Evolutionary conservation across 2,113 vertebrate genomes (phyloP).

Genomic region (Meriones unguiculatus): DNA sequence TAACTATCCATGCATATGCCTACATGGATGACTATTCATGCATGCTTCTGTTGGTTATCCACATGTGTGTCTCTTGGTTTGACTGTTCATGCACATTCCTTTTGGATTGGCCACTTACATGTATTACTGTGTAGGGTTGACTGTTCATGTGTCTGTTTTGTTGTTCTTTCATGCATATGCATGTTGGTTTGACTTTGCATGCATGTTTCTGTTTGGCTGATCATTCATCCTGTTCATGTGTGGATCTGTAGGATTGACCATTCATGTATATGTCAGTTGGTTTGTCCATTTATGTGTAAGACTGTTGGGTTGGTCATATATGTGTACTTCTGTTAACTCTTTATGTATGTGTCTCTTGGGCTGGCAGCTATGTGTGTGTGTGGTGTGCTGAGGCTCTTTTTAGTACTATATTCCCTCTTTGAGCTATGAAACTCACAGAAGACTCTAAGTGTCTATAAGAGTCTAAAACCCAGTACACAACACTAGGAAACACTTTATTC

Average conservation of each 20-base stretch:
- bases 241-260: not conserved
- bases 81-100: not conserved
- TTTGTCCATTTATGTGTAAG: not conserved
- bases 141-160: not conserved
- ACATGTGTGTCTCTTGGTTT: not conserved
- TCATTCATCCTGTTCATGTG: not conserved
- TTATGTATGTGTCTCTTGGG: fast-evolving
- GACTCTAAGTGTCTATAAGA: fast-evolving
- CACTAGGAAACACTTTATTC: fast-evolving
- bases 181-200: not conserved
- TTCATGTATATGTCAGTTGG: not conserved
- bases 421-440: not conserved
- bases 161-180: not conserved
- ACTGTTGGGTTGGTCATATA: not conserved
- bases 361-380: not conserved
- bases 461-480: fast-evolving
- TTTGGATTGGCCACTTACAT: not conserved
- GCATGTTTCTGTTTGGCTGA: not conserved
- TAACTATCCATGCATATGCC: too few relatives aligned
- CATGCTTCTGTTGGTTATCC: too few relatives aligned
- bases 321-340: not conserved
- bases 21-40: too few relatives aligned
- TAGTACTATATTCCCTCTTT: fast-evolving
- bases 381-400: too few relatives aligned
- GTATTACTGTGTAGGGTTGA: not conserved